Evolutionary conservation across 23 tunicate genomes (phyloP), one percentile per base, ranked within the genome.

Genomic region (Styela plicata): DNA sequence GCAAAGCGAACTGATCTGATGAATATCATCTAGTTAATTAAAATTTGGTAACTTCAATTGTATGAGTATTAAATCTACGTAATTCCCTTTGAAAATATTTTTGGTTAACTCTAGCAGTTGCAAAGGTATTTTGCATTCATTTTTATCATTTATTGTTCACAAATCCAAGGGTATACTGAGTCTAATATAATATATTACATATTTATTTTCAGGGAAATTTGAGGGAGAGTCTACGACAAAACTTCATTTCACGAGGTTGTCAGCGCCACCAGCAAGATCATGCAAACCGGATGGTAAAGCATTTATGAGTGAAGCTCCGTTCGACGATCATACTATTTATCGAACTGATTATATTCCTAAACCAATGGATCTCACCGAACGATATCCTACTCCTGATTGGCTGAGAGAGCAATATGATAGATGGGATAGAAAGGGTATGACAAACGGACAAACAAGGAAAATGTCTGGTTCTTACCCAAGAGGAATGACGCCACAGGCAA

Each of bases 371-470:
- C 31, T 52, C 63, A 87, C 83, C 18, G 97, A 91, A 78, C 68
- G 97, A 20, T 91, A 91, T 37, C 97, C 97, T 19, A 91, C 97
- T 1, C 97, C 97, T 16, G 97, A 91, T 35, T 91, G 97, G 97
- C 82, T 91, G 52, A 91, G 86, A 69, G 83, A 86, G 33, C 90
- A 86, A 64, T 89, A 86, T 70, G 80, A 74, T 24, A 65, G 84
- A 10, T 90, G 89, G 96, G 34, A 76, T 33, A 64, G 62, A 24
- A 34, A 32, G 16, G 85, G 83, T 20, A 28, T 78, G 67, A 79
- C 70, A 20, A 74, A 44, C 62, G 70, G 84, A 29, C 79, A 63
- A 20, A 23, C 74, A 26, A 52, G 80, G 0, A 79, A 77, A n/a
- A 76, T 28, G 63, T 52, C 81, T 10, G 66, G 81, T 25, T 29